These are phyloP conservation scores for Macaca fascicularis DNA, from an alignment of 2,113 vertebrate genomes.

Conservation along the genomic window T2T-MFA8v1.1 NC_088386.1:60176501-60177000, in stretches of 20 bases:
- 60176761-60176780: neutral
- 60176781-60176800: neutral
- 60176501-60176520: conserved; percentile 52
- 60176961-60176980: too few relatives aligned
- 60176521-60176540: conserved; percentile 58
- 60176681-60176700: neutral
- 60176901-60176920: too few relatives aligned
- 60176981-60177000: too few relatives aligned
- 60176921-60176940: too few relatives aligned
- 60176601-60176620: too few relatives aligned
- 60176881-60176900: too few relatives aligned
- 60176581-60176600: neutral
- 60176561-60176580: conserved; percentile 11
- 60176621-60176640: neutral
- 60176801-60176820: neutral
- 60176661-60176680: neutral
- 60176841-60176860: too few relatives aligned
- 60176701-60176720: neutral
- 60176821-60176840: too few relatives aligned
- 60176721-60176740: neutral
- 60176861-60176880: too few relatives aligned
- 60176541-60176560: conserved; percentile 42
- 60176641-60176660: neutral
- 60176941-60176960: too few relatives aligned
- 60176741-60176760: conserved; percentile 21